Percentiles rank a stretch among this genome's conserved stretches.
Evolutionary conservation across 2,113 vertebrate genomes (phyloP).

Genomic region (Litocranius walleri): DNA sequence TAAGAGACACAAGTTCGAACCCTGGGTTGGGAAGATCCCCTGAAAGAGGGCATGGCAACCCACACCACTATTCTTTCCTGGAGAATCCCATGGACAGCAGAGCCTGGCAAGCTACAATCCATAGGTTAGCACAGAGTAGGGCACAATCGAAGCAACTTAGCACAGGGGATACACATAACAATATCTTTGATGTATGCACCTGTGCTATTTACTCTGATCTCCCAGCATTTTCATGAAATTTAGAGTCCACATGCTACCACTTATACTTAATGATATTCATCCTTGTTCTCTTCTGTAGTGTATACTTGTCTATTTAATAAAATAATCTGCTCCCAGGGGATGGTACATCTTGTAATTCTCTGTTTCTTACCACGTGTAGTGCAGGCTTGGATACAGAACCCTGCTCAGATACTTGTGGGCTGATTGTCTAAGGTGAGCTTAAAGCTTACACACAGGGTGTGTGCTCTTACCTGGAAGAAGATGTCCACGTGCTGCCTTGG

Average conservation of each 20-base stretch:
- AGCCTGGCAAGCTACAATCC: not conserved
- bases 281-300: not conserved
- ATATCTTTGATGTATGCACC: not conserved
- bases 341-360: not conserved
- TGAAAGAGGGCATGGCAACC: not conserved
- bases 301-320: not conserved
- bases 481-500: slow-evolving; percentile 95
- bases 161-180: not conserved
- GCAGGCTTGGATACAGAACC: not conserved
- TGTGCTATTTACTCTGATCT: not conserved
- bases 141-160: not conserved
- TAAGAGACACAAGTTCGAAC: not conserved
- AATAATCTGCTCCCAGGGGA: not conserved
- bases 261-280: not conserved
- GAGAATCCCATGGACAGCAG: not conserved
- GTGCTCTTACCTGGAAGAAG: slow-evolving; percentile 91
- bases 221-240: not conserved
- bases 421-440: not conserved
- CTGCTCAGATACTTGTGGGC: not conserved
- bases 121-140: not conserved
- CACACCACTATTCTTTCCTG: not conserved
- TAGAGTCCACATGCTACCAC: no score
- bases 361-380: not conserved
- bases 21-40: not conserved
- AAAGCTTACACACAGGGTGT: not conserved